These are phyloP conservation scores for Pandemis corylana DNA, from an alignment of 2,888 invertebrate genomes.

Conservation along the genomic window DNA sequence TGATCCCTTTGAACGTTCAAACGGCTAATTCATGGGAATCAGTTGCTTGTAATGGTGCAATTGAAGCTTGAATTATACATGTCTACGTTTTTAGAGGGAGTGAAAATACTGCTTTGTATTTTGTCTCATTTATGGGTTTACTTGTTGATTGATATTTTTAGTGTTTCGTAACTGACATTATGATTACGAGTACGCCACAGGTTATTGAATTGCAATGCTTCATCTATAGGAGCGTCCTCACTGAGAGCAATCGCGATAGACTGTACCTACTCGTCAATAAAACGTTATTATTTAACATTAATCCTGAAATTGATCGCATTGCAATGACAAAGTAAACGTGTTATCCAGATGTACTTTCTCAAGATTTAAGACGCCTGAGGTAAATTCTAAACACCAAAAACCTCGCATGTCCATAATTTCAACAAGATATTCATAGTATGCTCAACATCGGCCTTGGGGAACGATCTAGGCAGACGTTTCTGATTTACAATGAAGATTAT, in stretches of 20 bases:
- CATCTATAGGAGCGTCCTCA: too few species aligned
- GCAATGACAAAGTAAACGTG: neutral
- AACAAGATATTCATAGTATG: constrained; percentile 22
- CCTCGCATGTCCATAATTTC: constrained; percentile 23
- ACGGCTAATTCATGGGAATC: constrained; percentile 25
- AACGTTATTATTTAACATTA: too few species aligned
- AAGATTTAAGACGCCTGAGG: neutral
- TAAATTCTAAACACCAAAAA: constrained; percentile 6
- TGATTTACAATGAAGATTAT: constrained; percentile 31
- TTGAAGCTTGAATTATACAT: neutral
- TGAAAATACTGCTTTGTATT: neutral
- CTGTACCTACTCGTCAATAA: too few species aligned
- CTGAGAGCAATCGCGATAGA: too few species aligned
- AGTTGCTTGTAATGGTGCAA: constrained; percentile 12
- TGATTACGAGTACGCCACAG: too few species aligned
- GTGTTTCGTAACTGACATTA: too few species aligned
- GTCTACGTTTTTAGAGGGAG: neutral
- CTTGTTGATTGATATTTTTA: neutral
- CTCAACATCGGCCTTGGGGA: constrained; percentile 19
- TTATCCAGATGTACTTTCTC: constrained; percentile 14
- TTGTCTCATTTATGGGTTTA: neutral
- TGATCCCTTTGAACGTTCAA: constrained; percentile 29
- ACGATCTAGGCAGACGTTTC: constrained; percentile 16
- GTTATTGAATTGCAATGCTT: too few species aligned
- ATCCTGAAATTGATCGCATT: neutral